Evolutionary conservation across 2,888 invertebrate species (phyloP).

Genomic region (Amiota mariae): DNA sequence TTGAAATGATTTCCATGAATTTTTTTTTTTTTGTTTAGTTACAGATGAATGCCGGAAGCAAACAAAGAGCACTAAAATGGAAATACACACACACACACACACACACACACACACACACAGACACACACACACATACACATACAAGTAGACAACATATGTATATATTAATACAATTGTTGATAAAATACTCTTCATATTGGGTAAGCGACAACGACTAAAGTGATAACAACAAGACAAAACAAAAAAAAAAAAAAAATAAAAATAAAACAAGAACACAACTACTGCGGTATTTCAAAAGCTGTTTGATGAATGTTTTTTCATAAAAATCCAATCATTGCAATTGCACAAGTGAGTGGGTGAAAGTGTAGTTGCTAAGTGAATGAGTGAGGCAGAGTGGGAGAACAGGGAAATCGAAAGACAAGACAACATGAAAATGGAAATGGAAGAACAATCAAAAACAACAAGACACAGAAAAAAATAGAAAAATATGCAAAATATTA

Average conservation of each 20-base stretch:
- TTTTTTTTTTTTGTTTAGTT: not conserved
- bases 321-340: slow-evolving; percentile 68
- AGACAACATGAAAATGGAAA: slow-evolving; percentile 24
- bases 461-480: slow-evolving; percentile 18
- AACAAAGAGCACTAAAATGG: not conserved
- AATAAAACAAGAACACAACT: too few relatives aligned
- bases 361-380: too few relatives aligned
- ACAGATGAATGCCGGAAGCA: not conserved
- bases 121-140: too few relatives aligned
- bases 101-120: not conserved
- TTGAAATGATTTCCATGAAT: slow-evolving; percentile 2
- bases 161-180: not conserved
- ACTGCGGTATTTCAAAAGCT: not conserved
- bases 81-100: not conserved
- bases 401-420: not conserved
- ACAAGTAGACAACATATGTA: not conserved
- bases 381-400: too few relatives aligned
- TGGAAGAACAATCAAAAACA: slow-evolving; percentile 24
- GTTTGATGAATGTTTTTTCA: slow-evolving; percentile 65
- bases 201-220: not conserved
- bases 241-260: too few relatives aligned
- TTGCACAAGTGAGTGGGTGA: slow-evolving; percentile 48
- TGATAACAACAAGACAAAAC: too few relatives aligned
- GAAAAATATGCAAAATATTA: slow-evolving; percentile 36
- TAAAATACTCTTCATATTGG: not conserved